phyloP scores from a whole-genome alignment of 2,888 invertebrate genomes.

The Lepeophtheirus nordmannii region DNA sequence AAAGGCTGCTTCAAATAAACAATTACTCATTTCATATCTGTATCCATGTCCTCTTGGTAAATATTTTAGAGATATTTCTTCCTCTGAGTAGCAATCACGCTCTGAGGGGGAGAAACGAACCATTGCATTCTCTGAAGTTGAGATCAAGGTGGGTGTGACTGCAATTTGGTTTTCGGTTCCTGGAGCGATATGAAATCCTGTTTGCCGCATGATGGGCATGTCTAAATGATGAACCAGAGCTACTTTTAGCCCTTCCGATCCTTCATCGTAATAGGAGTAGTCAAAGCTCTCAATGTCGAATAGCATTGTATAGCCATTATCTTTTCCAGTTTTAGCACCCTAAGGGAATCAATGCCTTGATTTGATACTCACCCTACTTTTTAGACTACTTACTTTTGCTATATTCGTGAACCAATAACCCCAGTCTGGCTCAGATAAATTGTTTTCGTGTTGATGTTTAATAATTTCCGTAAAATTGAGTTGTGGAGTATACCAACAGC shows the following conservation, averaged over 20 bases:
- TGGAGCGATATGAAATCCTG: slow-evolving; percentile 25
- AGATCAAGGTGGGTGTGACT: slow-evolving; percentile 23
- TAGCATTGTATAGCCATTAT: slow-evolving; percentile 24
- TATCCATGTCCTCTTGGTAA: slow-evolving; percentile 23
- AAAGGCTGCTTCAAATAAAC: slow-evolving; percentile 23
- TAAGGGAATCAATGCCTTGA: not conserved
- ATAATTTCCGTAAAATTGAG: slow-evolving; percentile 21
- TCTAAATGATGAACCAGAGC: slow-evolving; percentile 24
- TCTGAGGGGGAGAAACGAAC: slow-evolving; percentile 18
- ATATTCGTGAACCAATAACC: slow-evolving; percentile 17
- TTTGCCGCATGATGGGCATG: slow-evolving; percentile 25
- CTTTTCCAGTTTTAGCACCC: slow-evolving; percentile 25
- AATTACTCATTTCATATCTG: slow-evolving; percentile 25
- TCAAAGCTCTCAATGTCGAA: slow-evolving; percentile 25
- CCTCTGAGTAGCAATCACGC: slow-evolving; percentile 24
- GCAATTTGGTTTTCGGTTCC: slow-evolving; percentile 25
- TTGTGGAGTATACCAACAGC: slow-evolving; percentile 25
- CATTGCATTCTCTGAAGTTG: slow-evolving; percentile 21
- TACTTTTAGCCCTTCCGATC: slow-evolving; percentile 23
- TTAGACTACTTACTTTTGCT: slow-evolving; percentile 13
- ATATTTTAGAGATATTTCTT: slow-evolving; percentile 23
- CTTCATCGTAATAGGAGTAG: slow-evolving; percentile 25
- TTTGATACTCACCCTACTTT: not conserved
- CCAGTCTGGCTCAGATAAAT: slow-evolving; percentile 24
- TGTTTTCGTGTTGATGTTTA: slow-evolving; percentile 7